Base-by-base conservation (phyloP, 2,888 invertebrate genomes). In the Lepidochitona cinerea region DNA sequence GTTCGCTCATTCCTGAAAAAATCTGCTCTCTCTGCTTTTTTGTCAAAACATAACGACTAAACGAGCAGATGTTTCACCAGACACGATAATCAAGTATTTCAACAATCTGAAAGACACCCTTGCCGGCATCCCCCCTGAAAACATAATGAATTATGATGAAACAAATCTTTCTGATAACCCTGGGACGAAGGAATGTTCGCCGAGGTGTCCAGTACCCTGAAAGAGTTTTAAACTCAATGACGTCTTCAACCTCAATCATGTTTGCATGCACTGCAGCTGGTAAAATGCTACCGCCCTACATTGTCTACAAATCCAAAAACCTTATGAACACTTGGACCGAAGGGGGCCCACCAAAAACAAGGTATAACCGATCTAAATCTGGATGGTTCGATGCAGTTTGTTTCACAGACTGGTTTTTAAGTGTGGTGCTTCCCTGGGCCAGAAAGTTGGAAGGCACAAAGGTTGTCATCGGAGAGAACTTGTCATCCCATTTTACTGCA, bases 231-330 rank as follows among this genome's bases (percentile, higher is more conserved):
- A 89, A 91, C 72, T 75, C 79, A 35, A 79, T 85, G 0, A 91
- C 91, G 75, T 72, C 82, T 14, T 75, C 82, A 18, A 86, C 79
- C 26, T 84, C 85, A 0, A 82, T 83, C 18, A 92, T 91, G 90
- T 83, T 91, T 73, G 84, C 88, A 68, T 89, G 83, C 12, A 84
- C 86, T 53, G 90, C 90, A 12, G 81, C 77, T 70, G 91, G 91
- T 5, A 74, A 80, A 64, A 29, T 89, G 0, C 77, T 91, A 33
- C 90, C 90, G 6, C 81, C 83, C 32, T 91, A 91, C 77, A 88
- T 91, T 4, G 89, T 90, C 0, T 91, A 91, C 78, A 92, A 91
- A 81, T 82, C 90, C 0, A 80, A 83, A 73, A 70, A 89, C 73
- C 53, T 91, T n/a, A 90, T 87, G 80, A 75, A 85, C 54, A 84